Conservation (phyloP, 2,888 invertebrate species). For the Nycteola revayana region DNA sequence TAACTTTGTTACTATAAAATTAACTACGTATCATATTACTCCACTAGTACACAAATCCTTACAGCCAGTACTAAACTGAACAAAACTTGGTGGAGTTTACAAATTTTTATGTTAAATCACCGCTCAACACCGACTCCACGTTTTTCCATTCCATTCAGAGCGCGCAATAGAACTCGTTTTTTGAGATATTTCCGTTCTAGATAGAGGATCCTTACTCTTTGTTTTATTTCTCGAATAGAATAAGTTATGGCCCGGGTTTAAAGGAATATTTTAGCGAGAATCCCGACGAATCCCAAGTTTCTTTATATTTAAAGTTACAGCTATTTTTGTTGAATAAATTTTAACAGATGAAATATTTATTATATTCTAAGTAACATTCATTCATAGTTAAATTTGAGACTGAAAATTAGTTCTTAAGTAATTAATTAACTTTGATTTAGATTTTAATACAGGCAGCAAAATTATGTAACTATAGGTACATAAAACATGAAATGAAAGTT, state of each 20-base stretch:
- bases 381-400: constrained; percentile 13
- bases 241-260: constrained; percentile 46
- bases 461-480: too few relatives aligned
- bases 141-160: constrained; percentile 36
- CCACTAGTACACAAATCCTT: too few relatives aligned
- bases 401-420: constrained; percentile 18
- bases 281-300: constrained; percentile 37
- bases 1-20: constrained; percentile 7
- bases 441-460: too few relatives aligned
- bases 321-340: constrained; percentile 24
- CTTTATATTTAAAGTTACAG: constrained; percentile 25
- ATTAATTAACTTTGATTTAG: too few relatives aligned
- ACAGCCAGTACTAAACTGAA: too few relatives aligned
- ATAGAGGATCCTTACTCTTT: constrained; percentile 42
- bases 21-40: constrained; percentile 6
- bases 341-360: constrained; percentile 18
- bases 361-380: constrained; percentile 14
- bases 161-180: constrained; percentile 42
- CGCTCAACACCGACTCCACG: constrained; percentile 22
- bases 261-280: constrained; percentile 55
- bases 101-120: constrained; percentile 38
- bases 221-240: constrained; percentile 46
- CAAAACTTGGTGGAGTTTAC: too few relatives aligned
- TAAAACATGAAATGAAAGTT: too few relatives aligned
- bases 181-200: constrained; percentile 40